Conservation (phyloP, 2,113 vertebrate genomes). For the Erpornis zantholeuca region DNA sequence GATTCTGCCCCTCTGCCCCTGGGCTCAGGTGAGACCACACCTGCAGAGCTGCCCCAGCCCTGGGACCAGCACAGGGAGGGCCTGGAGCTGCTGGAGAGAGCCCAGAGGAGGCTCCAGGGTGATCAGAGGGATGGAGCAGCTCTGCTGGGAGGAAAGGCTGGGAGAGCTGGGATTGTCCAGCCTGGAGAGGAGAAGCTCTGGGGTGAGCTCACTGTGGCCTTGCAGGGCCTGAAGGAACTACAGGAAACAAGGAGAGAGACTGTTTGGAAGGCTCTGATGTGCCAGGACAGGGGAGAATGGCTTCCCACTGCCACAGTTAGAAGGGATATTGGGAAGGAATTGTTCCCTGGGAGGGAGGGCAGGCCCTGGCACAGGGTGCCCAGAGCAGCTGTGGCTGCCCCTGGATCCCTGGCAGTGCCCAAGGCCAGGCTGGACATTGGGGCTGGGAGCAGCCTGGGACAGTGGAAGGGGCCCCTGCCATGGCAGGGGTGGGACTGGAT, state of each 20-base stretch:
- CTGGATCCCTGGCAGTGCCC: not conserved
- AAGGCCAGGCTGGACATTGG: not conserved
- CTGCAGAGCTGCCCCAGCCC: not conserved
- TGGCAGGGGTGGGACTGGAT: accelerated
- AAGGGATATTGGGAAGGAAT: not conserved
- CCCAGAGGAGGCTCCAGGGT: not conserved
- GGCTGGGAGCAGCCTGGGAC: not conserved
- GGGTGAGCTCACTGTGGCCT: accelerated
- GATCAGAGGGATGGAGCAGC: not conserved
- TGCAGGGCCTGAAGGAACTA: accelerated
- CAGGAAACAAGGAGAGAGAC: accelerated
- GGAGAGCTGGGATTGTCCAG: not conserved
- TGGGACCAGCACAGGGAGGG: not conserved
- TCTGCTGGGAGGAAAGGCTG: not conserved
- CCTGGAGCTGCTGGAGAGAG: not conserved
- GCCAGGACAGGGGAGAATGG: not conserved
- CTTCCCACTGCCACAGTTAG: not conserved
- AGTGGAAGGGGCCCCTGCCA: not conserved
- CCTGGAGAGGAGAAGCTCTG: not conserved
- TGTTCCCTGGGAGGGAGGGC: accelerated
- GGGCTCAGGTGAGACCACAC: not conserved
- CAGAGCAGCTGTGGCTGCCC: not conserved
- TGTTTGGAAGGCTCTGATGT: not conserved
- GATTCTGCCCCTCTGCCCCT: not conserved
- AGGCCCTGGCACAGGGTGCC: not conserved